phyloP scores from a whole-genome alignment of 2,888 invertebrate genomes.

The Fragum sueziense region DNA sequence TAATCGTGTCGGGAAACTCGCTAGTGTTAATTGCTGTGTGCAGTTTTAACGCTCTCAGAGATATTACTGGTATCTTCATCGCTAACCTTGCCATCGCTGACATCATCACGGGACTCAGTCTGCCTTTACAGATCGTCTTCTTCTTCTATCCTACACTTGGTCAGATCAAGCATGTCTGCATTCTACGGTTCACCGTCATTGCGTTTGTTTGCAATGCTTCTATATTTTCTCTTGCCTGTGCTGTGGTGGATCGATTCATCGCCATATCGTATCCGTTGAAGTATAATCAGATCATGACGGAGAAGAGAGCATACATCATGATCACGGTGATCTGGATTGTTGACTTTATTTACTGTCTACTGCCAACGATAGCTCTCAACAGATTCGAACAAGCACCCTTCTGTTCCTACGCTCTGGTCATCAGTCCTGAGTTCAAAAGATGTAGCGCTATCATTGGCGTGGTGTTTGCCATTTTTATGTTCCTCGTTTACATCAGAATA shows the following conservation, averaged over 20 bases:
- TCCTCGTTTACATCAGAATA: conserved; percentile 54
- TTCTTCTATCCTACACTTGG: conserved; percentile 54
- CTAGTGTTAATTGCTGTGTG: conserved; percentile 61
- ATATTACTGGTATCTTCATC: conserved; percentile 66
- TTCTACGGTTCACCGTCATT: conserved; percentile 58
- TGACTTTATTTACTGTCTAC: conserved; percentile 39
- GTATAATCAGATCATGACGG: conserved; percentile 79
- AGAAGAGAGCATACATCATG: conserved; percentile 45
- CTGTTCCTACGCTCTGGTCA: conserved; percentile 63
- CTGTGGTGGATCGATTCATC: conserved; percentile 61
- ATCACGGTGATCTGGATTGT: conserved; percentile 56
- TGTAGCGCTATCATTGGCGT: conserved; percentile 48
- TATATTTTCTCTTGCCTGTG: conserved; percentile 57
- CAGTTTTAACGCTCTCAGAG: conserved; percentile 55
- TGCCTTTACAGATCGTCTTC: conserved; percentile 65
- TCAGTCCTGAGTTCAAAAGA: conserved; percentile 46
- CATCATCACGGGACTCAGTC: conserved; percentile 60
- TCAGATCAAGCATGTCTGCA: conserved; percentile 50
- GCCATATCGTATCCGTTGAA: conserved; percentile 60
- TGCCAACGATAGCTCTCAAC: conserved; percentile 46
- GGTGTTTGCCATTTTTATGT: conserved; percentile 53
- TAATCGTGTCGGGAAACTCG: conserved; percentile 60
- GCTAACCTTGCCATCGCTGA: conserved; percentile 68
- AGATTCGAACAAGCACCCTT: conserved; percentile 45
- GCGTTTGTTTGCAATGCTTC: conserved; percentile 62